A percentile compares a stretch with the other conserved stretches of the same genome.
These are phyloP conservation scores for Pogonocherus hispidulus DNA, from an alignment of 2,888 invertebrate species.

Conservation along the genomic window DNA sequence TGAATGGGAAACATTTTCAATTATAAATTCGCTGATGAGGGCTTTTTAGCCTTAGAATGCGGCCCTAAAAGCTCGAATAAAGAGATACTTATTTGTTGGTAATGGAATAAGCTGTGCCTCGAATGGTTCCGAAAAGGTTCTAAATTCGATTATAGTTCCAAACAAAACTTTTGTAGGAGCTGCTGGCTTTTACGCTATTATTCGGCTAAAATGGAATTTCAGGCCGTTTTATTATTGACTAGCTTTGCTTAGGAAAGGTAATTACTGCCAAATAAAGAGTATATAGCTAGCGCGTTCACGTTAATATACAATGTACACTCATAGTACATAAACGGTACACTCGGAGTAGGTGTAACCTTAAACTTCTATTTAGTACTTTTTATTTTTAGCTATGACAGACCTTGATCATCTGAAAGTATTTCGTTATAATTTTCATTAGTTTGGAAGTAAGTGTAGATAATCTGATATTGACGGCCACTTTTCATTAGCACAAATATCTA, in stretches of 20 bases:
- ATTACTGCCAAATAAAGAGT: slow-evolving; percentile 1
- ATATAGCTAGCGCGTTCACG: background rate
- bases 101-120: slow-evolving; percentile 47
- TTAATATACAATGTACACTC: background rate
- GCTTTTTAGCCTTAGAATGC: slow-evolving; percentile 44
- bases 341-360: too few species aligned
- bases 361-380: too few species aligned
- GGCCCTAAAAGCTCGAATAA: slow-evolving; percentile 50
- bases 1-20: slow-evolving; percentile 50
- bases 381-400: too few species aligned
- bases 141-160: slow-evolving; percentile 40
- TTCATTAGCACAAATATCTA: too few species aligned
- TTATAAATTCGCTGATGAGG: slow-evolving; percentile 51
- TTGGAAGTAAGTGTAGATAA: too few species aligned
- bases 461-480: too few species aligned
- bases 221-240: slow-evolving; percentile 27
- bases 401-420: too few species aligned
- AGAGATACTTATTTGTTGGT: slow-evolving; percentile 50
- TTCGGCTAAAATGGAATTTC: slow-evolving; percentile 25
- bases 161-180: slow-evolving; percentile 43
- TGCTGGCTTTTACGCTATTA: slow-evolving; percentile 13
- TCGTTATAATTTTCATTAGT: too few species aligned
- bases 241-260: slow-evolving; percentile 16
- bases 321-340: too few species aligned
- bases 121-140: slow-evolving; percentile 41